Evolutionary conservation across 2,113 vertebrate species (phyloP).

Genomic region (Trachemys scripta): DNA sequence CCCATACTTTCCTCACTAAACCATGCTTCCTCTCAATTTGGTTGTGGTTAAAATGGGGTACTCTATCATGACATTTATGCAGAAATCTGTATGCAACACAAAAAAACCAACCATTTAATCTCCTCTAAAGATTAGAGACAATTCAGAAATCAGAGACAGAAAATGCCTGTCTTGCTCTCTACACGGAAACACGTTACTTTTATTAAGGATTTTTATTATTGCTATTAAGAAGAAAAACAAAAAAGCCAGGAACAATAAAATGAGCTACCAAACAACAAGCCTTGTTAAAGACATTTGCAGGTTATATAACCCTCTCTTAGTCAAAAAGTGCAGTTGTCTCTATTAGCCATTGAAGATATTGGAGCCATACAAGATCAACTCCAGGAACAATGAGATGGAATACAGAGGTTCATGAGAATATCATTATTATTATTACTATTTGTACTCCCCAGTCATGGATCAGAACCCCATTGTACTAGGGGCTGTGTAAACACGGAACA

Average conservation of each 20-base stretch:
- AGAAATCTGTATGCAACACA: neutral
- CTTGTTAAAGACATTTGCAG: neutral
- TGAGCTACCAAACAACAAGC: neutral
- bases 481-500: neutral
- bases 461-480: neutral
- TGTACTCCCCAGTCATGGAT: neutral
- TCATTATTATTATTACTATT: neutral
- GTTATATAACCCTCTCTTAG: neutral
- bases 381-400: neutral
- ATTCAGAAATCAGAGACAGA: too few species aligned
- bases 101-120: neutral
- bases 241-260: neutral
- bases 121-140: accelerated
- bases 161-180: neutral
- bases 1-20: neutral
- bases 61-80: neutral
- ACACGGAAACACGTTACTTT: neutral
- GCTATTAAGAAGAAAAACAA: neutral
- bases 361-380: neutral
- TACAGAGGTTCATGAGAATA: neutral
- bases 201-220: neutral
- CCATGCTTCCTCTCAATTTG: neutral
- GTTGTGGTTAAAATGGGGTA: neutral
- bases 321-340: neutral
- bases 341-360: neutral